Base-by-base conservation (phyloP, 2,113 vertebrate genomes). In the Chaenogobius annularis region DNA sequence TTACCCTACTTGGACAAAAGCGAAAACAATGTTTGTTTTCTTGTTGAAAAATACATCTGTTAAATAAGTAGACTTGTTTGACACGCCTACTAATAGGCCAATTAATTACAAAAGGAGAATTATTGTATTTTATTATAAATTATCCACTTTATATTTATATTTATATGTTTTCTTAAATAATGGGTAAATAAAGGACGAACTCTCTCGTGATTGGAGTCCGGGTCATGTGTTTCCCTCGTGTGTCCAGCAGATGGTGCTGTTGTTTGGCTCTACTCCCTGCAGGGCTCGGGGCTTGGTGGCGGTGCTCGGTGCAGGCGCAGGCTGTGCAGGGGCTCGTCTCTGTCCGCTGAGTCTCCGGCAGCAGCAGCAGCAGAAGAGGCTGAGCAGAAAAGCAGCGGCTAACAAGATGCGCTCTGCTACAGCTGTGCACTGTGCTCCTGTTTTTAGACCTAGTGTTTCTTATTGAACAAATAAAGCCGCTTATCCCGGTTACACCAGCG, bases 341-440 rank as follows among this genome's bases (percentile, higher is more conserved):
- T 72, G 79, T 47, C 73, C 64, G 48, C 66, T 37, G 71, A 70
- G 65, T 63, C 75, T 59, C 54, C 48, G 69, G 22, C 56, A 59
- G 22, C 26, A 31, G 26, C 2, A 31, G 1, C 52, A 74, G 69
- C 82, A 23, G 68, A 31, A 67, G 71, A 70, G 23, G 64, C 20
- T 15, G 35, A 59, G 15, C 66, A 20, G 58, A 23, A 26, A 26
- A 40, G 59, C 79, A 47, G 76, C 65, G 70, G 84, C 77, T 85
- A 77, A 44, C 70, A 86, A 84, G 82, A 89, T 90, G 86, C 77
- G 22, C 75, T 22, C 70, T 46, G 74, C 72, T 40, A 65, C 15
- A 47, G 56, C 64, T 69, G 52, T 74, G 65, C 62, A 19, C 59
- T 44, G 0, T 11, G 12, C 43, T 37, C 70, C 72, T 37, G 59